phyloP scores from a whole-genome alignment of 1,140 invertebrate species.

The Zaprionus davidi region DNA sequence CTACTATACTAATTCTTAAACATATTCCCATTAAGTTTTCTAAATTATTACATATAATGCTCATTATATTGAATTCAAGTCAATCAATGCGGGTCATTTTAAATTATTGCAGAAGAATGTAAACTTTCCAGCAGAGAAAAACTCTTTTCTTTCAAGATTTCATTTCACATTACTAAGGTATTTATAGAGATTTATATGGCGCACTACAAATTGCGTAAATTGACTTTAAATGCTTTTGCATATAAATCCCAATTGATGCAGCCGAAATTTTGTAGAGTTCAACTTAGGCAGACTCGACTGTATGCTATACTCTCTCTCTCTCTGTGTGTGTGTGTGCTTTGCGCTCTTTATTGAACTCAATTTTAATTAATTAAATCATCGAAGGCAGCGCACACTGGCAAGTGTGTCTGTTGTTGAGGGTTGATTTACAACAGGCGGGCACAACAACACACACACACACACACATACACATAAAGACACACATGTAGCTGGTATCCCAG shows the following conservation, averaged over 20 bases:
- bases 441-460: conserved; percentile 34
- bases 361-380: conserved; percentile 84
- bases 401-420: conserved; percentile 48
- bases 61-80: too few relatives aligned
- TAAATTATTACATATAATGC: too few relatives aligned
- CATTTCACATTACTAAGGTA: background rate
- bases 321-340: conserved; percentile 24
- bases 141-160: background rate
- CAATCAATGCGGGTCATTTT: too few relatives aligned
- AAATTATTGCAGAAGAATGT: background rate
- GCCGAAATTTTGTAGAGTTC: background rate
- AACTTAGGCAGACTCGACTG: conserved; percentile 28
- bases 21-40: too few relatives aligned
- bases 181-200: conserved; percentile 6
- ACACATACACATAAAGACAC: conserved; percentile 16
- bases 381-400: conserved; percentile 54
- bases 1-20: too few relatives aligned
- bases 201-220: conserved; percentile 5
- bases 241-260: conserved; percentile 10
- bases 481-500: conserved; percentile 10
- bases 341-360: conserved; percentile 77
- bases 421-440: conserved; percentile 61
- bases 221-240: conserved; percentile 4
- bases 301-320: background rate
- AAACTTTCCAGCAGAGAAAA: background rate